A percentile compares a stretch with the other conserved stretches of the same genome.
Conservation (phyloP, 2,113 vertebrate genomes). For the Castor canadensis region DNA sequence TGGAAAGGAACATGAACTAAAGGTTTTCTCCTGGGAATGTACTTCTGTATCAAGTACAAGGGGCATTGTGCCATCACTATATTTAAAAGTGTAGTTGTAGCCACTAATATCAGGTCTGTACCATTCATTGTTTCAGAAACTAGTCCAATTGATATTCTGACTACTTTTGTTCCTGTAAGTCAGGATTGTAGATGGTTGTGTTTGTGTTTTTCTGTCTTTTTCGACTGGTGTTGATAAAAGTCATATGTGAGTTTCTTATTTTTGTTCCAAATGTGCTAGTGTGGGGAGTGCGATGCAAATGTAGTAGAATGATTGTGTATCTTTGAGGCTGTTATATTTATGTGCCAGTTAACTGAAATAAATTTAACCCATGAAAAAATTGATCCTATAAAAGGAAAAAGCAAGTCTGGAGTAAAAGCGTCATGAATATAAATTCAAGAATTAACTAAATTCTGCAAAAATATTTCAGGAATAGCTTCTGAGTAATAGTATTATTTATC, state of each 20-base stretch:
- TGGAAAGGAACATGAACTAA: slow-evolving; percentile 70
- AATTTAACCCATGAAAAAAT: slow-evolving; percentile 50
- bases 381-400: slow-evolving; percentile 57
- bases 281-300: neutral
- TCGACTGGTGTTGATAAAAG: slow-evolving; percentile 58
- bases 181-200: slow-evolving; percentile 55
- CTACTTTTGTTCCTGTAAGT: slow-evolving; percentile 56
- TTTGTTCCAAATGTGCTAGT: slow-evolving; percentile 35
- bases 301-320: neutral
- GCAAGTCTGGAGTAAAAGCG: slow-evolving; percentile 41
- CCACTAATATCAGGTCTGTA: slow-evolving; percentile 57
- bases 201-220: slow-evolving; percentile 63
- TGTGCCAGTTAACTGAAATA: slow-evolving; percentile 56
- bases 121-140: slow-evolving; percentile 75
- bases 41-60: slow-evolving; percentile 67
- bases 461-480: slow-evolving; percentile 27
- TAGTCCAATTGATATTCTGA: slow-evolving; percentile 62
- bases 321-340: slow-evolving; percentile 47
- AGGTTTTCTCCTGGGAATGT: slow-evolving; percentile 78
- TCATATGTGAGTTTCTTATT: slow-evolving; percentile 26
- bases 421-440: slow-evolving; percentile 52
- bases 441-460: slow-evolving; percentile 53
- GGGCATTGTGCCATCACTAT: slow-evolving; percentile 60
- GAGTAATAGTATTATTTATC: slow-evolving; percentile 23
- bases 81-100: slow-evolving; percentile 71